These are phyloP conservation scores for Bombus huntii DNA, from an alignment of 1,140 invertebrate genomes.

Conservation along the genomic window DNA sequence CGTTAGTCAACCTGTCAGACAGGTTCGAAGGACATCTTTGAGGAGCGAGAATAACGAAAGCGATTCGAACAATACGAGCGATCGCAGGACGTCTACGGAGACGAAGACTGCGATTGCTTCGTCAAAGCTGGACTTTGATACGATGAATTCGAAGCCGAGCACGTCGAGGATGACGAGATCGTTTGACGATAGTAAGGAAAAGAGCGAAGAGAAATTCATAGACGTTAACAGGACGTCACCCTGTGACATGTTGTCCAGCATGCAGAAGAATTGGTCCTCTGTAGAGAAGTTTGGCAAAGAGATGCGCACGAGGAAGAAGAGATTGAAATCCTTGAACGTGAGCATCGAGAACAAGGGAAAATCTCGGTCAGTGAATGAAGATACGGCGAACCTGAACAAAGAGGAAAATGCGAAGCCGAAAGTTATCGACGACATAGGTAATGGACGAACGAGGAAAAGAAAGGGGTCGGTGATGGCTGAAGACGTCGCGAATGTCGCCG, in stretches of 20 bases:
- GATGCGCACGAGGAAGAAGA: slow-evolving; percentile 60
- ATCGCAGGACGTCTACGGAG: too few species aligned
- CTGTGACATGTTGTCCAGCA: neutral
- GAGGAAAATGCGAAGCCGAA: too few species aligned
- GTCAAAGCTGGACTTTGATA: too few species aligned
- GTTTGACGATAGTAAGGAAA: neutral
- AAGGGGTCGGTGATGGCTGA: neutral
- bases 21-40: neutral
- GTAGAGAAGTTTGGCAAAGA: slow-evolving; percentile 68
- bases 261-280: slow-evolving; percentile 57
- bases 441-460: neutral
- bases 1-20: rapidly evolving
- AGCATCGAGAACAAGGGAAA: slow-evolving; percentile 21
- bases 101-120: too few species aligned
- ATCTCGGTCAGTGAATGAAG: neutral
- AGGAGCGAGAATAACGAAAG: neutral
- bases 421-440: neutral
- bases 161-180: neutral
- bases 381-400: neutral
- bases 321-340: slow-evolving; percentile 62
- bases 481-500: neutral
- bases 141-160: neutral
- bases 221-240: neutral
- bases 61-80: neutral
- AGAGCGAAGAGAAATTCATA: neutral